Base-by-base conservation (phyloP, 2,797 vertebrate species). In the Galaxias olidus region DNA sequence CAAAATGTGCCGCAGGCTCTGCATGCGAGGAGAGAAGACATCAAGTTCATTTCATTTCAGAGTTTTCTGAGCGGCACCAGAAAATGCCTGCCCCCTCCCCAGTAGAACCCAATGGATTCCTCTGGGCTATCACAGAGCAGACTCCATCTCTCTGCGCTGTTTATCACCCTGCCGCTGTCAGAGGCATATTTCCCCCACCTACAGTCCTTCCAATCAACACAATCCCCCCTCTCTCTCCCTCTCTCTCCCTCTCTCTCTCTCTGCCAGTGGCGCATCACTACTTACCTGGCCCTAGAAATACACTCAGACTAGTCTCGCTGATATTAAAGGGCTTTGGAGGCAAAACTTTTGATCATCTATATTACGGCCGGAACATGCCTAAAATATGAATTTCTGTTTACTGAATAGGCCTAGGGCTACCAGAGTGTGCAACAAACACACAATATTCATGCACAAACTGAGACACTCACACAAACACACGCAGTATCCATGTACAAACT, bases 11-110 rank as follows among this genome's bases (percentile, higher is more conserved):
- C 72, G 63, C 63, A 80, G 87, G 82, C 66, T 18, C 63, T 65
- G 77, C 73, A 69, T 68, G 82, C 77, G 80, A n/a, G 76, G 77
- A 78, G 82, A 77, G 74, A 75, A 75, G 82, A 78, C 81, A 82
- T 71, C 4, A 74, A 86, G 84, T 89, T 88, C 82, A 87, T 88
- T 81, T 89, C 59, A 87, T 90, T 89, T 87, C 71, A 80, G 79
- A 84, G 78, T 86, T 30, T 84, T 83, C 78, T 73, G 77, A 86
- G 77, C 75, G 72, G 80, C 74, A 43, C 71, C 30, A 10, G 40
- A 74, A 83, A 65, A 84, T 76, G 77, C 78, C 76, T 71, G 75
- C 78, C 73, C 63, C 73, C 67, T 67, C 74, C 67, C 71, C 71
- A 74, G 72, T 74, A 75, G 71, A 82, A 73, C 71, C 19, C 71